Evolutionary conservation across 2,888 invertebrate species (phyloP), one percentile per base, ranked within the genome.

Genomic region (Odontocerum albicorne): DNA sequence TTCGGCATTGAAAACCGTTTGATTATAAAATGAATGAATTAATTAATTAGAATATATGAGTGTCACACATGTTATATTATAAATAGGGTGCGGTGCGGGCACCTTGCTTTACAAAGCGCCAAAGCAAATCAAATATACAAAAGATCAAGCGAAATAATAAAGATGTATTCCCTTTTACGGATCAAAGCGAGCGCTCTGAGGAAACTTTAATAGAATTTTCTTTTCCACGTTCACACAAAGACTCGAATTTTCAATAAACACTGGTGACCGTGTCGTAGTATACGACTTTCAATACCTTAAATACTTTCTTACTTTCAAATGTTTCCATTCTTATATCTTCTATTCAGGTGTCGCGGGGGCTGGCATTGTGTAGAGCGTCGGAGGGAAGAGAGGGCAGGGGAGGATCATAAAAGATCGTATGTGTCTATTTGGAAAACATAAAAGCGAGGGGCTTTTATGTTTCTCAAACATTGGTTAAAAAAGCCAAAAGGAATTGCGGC

Each of bases 401-500:
- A 36, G 50, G 51, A 57, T 60, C 60, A 60, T 60, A 60, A 60
- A 60, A 60, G 57, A 57, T 57, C 57, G 55, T 57, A 60, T 60
- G 60, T 60, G 60, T 60, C 60, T 60, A 60, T 60, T 60, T 57
- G 60, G 55, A 57, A 60, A 55, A 60, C 60, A 60, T 60, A 60
- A 60, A 60, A 60, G 57, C 55, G 49, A 46, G 50, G 54, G 47
- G 57, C 55, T 51, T 59, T 60, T 57, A 60, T 57, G 60, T 57
- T 57, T 54, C 59, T 59, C 59, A 59, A 59, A 59, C 59, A 59
- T 59, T 55, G 59, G 55, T 51, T 55, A 51, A 55, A 59, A 51
- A 50, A 55, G 55, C 54, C 58, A 35, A 50, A 55, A 36, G 46
- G 50, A 54, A 49, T 40, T 32, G 27, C 44, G 55, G 22, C 46